Evolutionary conservation across 35 echinoderm and acorn worm species (phyloP).

Genomic region (Eucidaris tribuloides): DNA sequence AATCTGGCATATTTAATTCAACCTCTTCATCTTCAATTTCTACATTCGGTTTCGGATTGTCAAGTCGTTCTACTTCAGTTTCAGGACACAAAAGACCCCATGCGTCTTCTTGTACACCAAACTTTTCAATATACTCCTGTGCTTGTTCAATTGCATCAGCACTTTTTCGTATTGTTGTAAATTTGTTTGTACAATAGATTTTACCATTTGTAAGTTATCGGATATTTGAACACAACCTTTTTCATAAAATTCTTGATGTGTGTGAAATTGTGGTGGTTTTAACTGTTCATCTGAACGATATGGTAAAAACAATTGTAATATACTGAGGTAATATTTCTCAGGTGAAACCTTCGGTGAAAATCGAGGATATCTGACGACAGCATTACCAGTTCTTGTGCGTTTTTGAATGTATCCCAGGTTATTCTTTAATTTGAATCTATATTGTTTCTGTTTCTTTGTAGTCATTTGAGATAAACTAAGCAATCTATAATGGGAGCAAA

Average conservation of each 20-base stretch:
- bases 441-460: background rate
- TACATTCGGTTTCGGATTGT: background rate
- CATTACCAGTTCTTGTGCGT: constrained; percentile 23
- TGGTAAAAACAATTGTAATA: constrained; percentile 50
- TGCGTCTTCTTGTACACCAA: constrained; percentile 54
- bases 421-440: constrained; percentile 6
- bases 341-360: background rate
- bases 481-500: constrained; percentile 36
- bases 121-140: background rate
- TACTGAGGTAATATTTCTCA: constrained; percentile 47
- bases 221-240: background rate
- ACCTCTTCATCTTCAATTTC: constrained; percentile 3
- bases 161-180: background rate
- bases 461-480: background rate
- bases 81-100: constrained; percentile 51
- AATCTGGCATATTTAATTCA: constrained; percentile 37
- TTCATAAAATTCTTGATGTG: constrained; percentile 23
- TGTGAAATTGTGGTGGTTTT: constrained; percentile 16
- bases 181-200: constrained; percentile 23
- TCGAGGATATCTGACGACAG: constrained; percentile 36
- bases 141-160: constrained; percentile 22
- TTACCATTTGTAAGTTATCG: background rate
- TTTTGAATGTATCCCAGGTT: constrained; percentile 38
- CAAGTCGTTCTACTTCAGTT: constrained; percentile 45
- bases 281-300: constrained; percentile 35